Evolutionary conservation across 2,888 invertebrate genomes (phyloP).

Genomic region (Pterostichus madidus): DNA sequence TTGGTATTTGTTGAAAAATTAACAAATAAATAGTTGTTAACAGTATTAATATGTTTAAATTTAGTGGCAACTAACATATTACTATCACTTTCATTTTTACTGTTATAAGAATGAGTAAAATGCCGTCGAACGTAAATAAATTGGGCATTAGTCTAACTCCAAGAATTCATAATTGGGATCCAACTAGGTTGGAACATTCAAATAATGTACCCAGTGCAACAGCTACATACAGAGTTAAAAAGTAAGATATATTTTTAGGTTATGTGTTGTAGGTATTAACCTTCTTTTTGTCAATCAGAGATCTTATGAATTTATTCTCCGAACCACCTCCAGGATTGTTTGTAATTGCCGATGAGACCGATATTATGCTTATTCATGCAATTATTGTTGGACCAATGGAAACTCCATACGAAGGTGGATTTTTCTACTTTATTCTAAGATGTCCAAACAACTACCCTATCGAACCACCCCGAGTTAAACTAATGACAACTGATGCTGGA

Average conservation of each 20-base stretch:
- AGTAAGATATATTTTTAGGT: conserved; percentile 46
- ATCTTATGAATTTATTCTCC: conserved; percentile 79
- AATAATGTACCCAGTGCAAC: conserved; percentile 61
- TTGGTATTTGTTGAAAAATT: neutral
- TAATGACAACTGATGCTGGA: conserved; percentile 81
- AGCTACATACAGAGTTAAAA: conserved; percentile 62
- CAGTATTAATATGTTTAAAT: neutral
- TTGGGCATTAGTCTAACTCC: conserved; percentile 10
- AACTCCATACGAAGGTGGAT: conserved; percentile 81
- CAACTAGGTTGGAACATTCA: conserved; percentile 48
- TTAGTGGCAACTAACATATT: neutral
- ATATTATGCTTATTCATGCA: conserved; percentile 79
- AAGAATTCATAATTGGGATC: conserved; percentile 61
- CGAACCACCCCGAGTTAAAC: conserved; percentile 80
- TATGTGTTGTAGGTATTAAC: neutral
- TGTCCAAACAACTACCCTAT: conserved; percentile 81
- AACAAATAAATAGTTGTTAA: neutral
- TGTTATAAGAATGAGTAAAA: conserved; percentile 43
- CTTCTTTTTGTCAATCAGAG: conserved; percentile 74
- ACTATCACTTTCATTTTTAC: conserved; percentile 6
- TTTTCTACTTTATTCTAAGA: conserved; percentile 78
- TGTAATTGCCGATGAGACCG: conserved; percentile 79
- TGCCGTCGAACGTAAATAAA: conserved; percentile 30
- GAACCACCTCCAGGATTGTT: conserved; percentile 81
- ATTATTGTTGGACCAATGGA: conserved; percentile 81